These are phyloP conservation scores for Aethina tumida DNA, from an alignment of 1,140 invertebrate genomes.

Conservation along the genomic window DNA sequence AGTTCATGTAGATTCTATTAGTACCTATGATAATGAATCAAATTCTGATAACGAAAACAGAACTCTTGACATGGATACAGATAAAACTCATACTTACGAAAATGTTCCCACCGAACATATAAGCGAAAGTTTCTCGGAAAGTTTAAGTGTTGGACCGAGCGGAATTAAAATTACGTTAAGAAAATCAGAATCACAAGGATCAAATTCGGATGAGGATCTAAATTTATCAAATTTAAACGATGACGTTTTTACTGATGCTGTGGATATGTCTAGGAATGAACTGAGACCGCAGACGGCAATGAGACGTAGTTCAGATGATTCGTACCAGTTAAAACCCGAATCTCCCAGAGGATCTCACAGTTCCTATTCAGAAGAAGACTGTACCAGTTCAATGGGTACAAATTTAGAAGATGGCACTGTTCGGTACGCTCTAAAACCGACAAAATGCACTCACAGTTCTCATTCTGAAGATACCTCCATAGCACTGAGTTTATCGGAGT, in stretches of 20 bases:
- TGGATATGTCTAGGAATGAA: constrained; percentile 26
- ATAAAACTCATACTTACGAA: constrained; percentile 34
- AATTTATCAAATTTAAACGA: constrained; percentile 47
- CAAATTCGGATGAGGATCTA: constrained; percentile 51
- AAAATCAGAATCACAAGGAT: constrained; percentile 41
- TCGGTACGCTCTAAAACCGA: constrained; percentile 61
- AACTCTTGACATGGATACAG: constrained; percentile 39
- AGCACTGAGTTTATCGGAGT: constrained; percentile 71
- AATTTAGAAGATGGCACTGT: constrained; percentile 66
- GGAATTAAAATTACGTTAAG: constrained; percentile 37
- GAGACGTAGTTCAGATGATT: constrained; percentile 34
- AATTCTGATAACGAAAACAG: constrained; percentile 45
- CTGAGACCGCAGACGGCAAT: constrained; percentile 31
- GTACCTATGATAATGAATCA: constrained; percentile 34
- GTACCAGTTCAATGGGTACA: constrained; percentile 47
- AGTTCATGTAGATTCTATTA: constrained; percentile 46
- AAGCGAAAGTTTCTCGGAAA: constrained; percentile 32
- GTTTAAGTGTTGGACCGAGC: constrained; percentile 29
- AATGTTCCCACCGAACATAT: constrained; percentile 30
- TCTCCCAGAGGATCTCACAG: constrained; percentile 48
- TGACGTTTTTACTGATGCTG: constrained; percentile 47
- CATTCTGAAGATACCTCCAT: constrained; percentile 77
- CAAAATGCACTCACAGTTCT: constrained; percentile 64
- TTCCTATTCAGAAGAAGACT: constrained; percentile 58
- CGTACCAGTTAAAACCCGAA: constrained; percentile 27